Evolutionary conservation across 2,888 invertebrate genomes (phyloP).

Genomic region (Apamea epomidion): DNA sequence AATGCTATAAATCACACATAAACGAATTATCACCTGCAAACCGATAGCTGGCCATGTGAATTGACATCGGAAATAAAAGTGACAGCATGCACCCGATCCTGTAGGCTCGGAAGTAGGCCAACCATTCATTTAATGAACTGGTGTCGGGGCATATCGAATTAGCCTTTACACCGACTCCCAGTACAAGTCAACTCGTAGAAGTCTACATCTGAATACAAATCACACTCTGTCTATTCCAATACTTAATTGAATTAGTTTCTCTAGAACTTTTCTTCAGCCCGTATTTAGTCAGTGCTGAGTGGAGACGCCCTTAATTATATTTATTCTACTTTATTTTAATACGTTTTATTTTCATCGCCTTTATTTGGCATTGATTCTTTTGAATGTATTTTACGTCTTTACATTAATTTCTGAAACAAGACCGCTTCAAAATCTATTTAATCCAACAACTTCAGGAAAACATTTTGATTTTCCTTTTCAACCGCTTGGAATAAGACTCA

Average conservation of each 20-base stretch:
- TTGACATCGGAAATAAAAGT: conserved; percentile 67
- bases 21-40: conserved; percentile 42
- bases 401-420: not conserved
- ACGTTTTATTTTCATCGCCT: not conserved
- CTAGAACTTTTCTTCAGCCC: conserved; percentile 4
- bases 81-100: conserved; percentile 67
- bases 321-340: not conserved
- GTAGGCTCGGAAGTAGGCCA: conserved; percentile 64
- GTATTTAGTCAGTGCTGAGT: conserved; percentile 6
- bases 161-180: conserved; percentile 43
- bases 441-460: not conserved
- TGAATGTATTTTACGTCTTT: not conserved
- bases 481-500: not conserved
- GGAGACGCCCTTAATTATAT: not conserved
- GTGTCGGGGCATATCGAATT: conserved; percentile 60
- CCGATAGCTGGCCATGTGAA: conserved; percentile 47
- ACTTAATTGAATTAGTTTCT: conserved; percentile 36
- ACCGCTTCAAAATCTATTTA: not conserved
- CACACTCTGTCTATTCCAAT: conserved; percentile 6
- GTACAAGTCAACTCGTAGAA: conserved; percentile 34
- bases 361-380: not conserved
- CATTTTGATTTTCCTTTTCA: not conserved
- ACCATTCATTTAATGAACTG: conserved; percentile 67
- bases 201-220: conserved; percentile 55
- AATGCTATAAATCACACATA: conserved; percentile 41